Conservation (phyloP, 2,888 invertebrate genomes). For the Platynereis dumerilii region DNA sequence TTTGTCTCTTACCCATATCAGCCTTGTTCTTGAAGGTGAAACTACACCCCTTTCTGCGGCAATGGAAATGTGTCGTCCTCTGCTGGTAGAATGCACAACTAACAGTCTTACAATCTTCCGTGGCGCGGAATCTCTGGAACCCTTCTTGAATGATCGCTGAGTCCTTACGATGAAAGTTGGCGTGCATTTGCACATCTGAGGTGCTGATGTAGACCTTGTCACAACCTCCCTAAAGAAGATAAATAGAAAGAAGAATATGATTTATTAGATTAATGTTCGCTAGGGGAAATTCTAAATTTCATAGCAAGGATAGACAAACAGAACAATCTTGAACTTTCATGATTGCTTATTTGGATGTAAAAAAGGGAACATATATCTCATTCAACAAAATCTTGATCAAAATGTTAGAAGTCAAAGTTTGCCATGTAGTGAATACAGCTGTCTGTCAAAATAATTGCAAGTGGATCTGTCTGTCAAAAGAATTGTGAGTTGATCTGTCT, state of each 20-base stretch:
- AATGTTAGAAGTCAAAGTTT: too few species aligned
- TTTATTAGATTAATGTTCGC: not conserved
- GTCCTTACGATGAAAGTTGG: conserved; percentile 97
- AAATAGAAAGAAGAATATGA: conserved; percentile 19
- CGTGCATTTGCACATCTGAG: conserved; percentile 99
- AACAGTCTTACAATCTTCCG: conserved; percentile 91
- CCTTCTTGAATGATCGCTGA: conserved; percentile 97
- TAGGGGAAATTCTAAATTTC: not conserved
- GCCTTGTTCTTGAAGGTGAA: conserved; percentile 99
- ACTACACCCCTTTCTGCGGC: conserved; percentile 86
- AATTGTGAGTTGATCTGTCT: too few species aligned
- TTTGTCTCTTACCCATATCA: conserved; percentile 97
- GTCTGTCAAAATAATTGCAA: too few species aligned
- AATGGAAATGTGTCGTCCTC: conserved; percentile 97
- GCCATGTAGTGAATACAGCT: too few species aligned
- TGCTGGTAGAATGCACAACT: conserved; percentile 93
- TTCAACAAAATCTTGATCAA: too few species aligned
- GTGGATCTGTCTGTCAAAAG: too few species aligned
- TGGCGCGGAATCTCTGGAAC: conserved; percentile 93
- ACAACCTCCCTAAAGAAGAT: conserved; percentile 66
- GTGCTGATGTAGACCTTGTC: conserved; percentile 96
- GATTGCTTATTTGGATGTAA: too few species aligned
- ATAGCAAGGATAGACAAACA: not conserved
- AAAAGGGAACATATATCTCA: too few species aligned
- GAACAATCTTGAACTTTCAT: too few species aligned